phyloP scores from a whole-genome alignment of 2,888 invertebrate genomes.

The Ennomos fuscantarius region DNA sequence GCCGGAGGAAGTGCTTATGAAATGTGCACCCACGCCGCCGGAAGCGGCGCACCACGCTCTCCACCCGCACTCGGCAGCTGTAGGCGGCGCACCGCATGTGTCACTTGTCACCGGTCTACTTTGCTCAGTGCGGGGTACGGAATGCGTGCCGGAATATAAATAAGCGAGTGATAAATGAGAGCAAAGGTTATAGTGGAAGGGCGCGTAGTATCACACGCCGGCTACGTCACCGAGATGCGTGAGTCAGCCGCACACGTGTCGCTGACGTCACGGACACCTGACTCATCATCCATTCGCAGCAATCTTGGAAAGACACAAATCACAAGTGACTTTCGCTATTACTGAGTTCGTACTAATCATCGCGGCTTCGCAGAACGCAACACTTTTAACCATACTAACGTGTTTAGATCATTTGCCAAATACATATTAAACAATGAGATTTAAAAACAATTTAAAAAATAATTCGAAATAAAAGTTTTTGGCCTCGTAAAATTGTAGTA shows the following conservation, averaged over 20 bases:
- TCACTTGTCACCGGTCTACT: constrained; percentile 21
- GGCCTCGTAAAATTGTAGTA: no score
- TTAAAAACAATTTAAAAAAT: no score
- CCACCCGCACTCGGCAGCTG: constrained; percentile 38
- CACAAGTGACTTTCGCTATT: constrained; percentile 23
- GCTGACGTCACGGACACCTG: constrained; percentile 73
- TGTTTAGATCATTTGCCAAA: no score
- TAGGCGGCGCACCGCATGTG: constrained; percentile 54
- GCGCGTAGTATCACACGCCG: constrained; percentile 49
- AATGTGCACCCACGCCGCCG: constrained; percentile 73
- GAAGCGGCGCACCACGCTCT: constrained; percentile 69
- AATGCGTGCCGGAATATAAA: constrained; percentile 48
- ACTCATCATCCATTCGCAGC: constrained; percentile 61
- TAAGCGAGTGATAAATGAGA: constrained; percentile 53
- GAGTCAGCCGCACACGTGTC: constrained; percentile 71
- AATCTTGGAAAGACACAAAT: constrained; percentile 50
- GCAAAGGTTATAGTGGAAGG: constrained; percentile 60
- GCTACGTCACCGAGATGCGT: constrained; percentile 67
- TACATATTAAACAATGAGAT: no score
- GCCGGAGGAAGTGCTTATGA: constrained; percentile 76
- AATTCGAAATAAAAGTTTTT: no score
- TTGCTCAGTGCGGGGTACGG: constrained; percentile 32
- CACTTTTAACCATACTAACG: no score
- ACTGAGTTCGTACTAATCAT: no score
- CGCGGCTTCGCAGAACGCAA: no score